Base-by-base conservation (phyloP, 30 jellyfish, hydroid and myxozoan genomes). In the Cassiopea xamachana region DNA sequence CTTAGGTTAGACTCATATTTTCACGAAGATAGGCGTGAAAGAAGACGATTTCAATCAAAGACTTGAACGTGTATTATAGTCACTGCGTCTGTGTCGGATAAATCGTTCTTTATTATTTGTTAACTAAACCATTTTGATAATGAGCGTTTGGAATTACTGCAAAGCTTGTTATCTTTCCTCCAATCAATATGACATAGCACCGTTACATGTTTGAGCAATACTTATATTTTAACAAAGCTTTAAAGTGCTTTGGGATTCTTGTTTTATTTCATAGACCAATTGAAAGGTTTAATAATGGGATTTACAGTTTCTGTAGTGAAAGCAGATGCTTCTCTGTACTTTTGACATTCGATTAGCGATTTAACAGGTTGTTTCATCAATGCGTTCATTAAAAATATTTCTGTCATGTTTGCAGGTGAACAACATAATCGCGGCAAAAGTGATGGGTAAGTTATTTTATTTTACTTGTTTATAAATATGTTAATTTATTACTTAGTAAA, bases 361-460 rank as follows among this genome's bases (percentile, higher is more conserved):
- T 71, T 43, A 19, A 55, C 80, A 7, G 50, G 55, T 71, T 71
- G 7, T n/a, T 71, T 2, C 51, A 19, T 43, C 80, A 16, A 1
- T 2, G 80, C 4, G 19, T 1, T 71, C 50, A 71, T 8, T 43
- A 9, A 7, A 27, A 14, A 3, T 62, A 6, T 71, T 16, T 78
- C 72, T 78, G 51, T 78, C 59, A 78, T 78, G 87, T 19, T 78
- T 78, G 70, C 74, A 78, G 87, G 72, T 78, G 72, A 78, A 50
- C 75, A 78, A 50, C 55, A 61, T 43, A 50, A 48, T 78, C 75
- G 19, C 5, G 74, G 75, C 19, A 78, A 50, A 78, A 78, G 58
- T 78, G 87, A 78, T 51, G 87, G 51, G 87, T 78, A 47, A 78
- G 87, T 78, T 27, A 7, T 58, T 73, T 3, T 4, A 2, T 69